Conservation (phyloP, 2,113 vertebrate species). For the Mormoops blainvillei region DNA sequence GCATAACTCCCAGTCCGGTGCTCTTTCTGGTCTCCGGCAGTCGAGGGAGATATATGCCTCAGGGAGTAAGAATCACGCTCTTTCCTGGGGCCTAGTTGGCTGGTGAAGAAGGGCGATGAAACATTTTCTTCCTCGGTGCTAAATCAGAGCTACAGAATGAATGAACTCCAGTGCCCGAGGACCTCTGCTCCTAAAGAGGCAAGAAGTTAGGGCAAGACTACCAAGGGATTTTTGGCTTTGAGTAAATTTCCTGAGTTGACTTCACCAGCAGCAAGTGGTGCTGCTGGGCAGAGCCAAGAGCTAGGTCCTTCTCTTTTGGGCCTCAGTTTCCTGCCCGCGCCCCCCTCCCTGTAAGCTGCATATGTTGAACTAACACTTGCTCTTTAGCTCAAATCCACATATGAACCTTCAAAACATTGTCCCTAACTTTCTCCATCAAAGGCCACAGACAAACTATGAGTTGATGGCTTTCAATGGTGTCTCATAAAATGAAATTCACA, state of each 20-base stretch:
- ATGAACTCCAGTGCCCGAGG: neutral
- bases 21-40: neutral
- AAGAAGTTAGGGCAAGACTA: neutral
- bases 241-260: neutral
- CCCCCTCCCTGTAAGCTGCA: neutral
- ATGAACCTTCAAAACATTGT: neutral
- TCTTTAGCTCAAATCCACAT: neutral
- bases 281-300: neutral
- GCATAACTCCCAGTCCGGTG: neutral
- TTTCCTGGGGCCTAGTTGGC: neutral
- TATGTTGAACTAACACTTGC: neutral
- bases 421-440: neutral
- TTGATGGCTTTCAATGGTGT: neutral
- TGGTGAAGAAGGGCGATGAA: neutral
- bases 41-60: neutral
- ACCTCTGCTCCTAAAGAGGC: neutral
- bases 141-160: neutral
- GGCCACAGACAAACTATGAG: neutral
- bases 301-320: neutral
- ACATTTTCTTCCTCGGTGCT: neutral
- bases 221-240: neutral
- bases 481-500: neutral
- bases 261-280: neutral
- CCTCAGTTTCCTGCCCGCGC: neutral
- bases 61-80: neutral